These are phyloP conservation scores for Pomacea maculata DNA, from an alignment of 1,140 invertebrate genomes.

Conservation along the genomic window DNA sequence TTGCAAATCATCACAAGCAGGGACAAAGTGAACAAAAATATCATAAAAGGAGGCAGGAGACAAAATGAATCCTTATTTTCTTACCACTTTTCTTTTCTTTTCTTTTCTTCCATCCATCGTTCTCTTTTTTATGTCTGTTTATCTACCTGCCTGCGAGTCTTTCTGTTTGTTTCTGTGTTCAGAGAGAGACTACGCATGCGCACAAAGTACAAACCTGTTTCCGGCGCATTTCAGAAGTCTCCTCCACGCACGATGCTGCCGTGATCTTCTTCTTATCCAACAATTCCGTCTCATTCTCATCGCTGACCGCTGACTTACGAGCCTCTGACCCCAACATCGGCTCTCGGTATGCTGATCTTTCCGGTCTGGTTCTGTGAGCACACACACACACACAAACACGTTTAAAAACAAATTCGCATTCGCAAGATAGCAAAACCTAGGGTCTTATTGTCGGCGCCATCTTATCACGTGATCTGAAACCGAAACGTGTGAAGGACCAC, in stretches of 20 bases:
- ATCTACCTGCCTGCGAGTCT: neutral
- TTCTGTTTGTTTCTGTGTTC: neutral
- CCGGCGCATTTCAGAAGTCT: no score
- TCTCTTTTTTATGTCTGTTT: neutral
- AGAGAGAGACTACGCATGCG: neutral
- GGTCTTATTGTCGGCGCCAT: no score
- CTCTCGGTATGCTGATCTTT: no score
- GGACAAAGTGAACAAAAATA: neutral
- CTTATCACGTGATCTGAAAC: no score
- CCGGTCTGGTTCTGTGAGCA: neutral
- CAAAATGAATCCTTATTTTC: no score
- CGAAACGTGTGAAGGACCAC: no score
- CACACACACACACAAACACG: slow-evolving; percentile 7
- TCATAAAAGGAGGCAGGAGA: neutral
- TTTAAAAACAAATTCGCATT: neutral
- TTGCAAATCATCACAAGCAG: neutral
- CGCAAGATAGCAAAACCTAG: neutral
- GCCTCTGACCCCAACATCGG: no score
- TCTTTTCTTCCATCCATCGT: neutral
- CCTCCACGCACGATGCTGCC: no score
- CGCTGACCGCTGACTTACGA: no score
- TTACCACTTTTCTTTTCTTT: neutral
- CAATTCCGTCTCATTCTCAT: no score
- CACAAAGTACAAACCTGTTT: neutral
- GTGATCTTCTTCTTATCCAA: no score